Evolutionary conservation across 2,888 invertebrate genomes (phyloP).

Genomic region (Chloromyia formosa): DNA sequence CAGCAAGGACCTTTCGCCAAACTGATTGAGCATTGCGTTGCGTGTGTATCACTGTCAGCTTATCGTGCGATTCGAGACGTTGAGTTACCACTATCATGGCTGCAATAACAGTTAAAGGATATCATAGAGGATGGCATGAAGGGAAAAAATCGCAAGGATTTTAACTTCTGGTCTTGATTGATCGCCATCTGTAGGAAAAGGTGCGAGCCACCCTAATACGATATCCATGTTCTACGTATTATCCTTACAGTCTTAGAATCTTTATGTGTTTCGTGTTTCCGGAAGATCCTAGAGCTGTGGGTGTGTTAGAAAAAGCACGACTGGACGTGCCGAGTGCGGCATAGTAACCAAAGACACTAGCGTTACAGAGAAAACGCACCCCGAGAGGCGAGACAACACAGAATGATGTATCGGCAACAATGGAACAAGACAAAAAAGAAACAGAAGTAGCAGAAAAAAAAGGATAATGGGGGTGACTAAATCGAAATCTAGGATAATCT

Average conservation of each 20-base stretch:
- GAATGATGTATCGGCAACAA: not conserved
- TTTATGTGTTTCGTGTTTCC: not conserved
- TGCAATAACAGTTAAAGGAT: not conserved
- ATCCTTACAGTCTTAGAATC: constrained; percentile 13
- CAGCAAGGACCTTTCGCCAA: not conserved
- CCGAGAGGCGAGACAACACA: too few species aligned
- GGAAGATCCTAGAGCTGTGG: not conserved
- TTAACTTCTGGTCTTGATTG: constrained; percentile 48
- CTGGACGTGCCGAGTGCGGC: not conserved
- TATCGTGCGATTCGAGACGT: constrained; percentile 20
- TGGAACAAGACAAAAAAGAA: constrained; percentile 5
- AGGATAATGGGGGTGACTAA: constrained; percentile 40
- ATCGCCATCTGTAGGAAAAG: constrained; percentile 43
- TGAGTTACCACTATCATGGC: constrained; percentile 21
- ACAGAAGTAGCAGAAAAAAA: constrained; percentile 9
- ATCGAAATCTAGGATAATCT: constrained; percentile 44
- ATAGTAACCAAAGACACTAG: not conserved
- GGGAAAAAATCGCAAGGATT: constrained; percentile 41
- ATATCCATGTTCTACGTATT: constrained; percentile 22
- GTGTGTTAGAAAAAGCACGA: not conserved
- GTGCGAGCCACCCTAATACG: constrained; percentile 34
- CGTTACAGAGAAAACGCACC: not conserved
- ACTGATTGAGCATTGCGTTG: constrained; percentile 32
- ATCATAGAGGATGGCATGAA: not conserved
- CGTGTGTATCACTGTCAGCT: constrained; percentile 21